Base-by-base conservation (phyloP, 2,113 vertebrate genomes). In the Eupsittula cactorum region DNA sequence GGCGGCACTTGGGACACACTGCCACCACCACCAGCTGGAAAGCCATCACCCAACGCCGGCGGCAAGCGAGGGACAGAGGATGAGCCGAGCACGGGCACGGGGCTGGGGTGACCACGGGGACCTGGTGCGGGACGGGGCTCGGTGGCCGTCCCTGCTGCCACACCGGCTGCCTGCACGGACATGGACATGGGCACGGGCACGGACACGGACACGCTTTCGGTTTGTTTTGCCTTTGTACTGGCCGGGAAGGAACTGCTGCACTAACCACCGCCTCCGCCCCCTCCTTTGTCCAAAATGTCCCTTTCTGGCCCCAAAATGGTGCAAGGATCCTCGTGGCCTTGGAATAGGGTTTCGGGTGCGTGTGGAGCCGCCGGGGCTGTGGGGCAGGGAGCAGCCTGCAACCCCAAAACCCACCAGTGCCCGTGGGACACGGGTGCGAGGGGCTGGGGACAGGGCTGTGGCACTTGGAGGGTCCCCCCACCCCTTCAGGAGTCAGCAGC, bases 211-310 rank as follows among this genome's bases (percentile, higher is more conserved):
- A 87, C 39, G 86, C 94, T 95, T 95, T 93, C 55, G 74, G 96
- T 92, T 97, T 94, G 93, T 92, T 94, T 93, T 91, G 96, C 93
- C 95, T 96, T 96, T 97, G 96, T 97, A 97, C 70, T 39, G 65
- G 91, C 87, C 95, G 78, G 96, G 95, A 97, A 96, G 92, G 96
- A 97, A 97, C 96, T 97, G 96, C 96, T 96, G 93, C 95, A 96
- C 96, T 93, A 95, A 92, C 25, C 15, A 31, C 85, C 20, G 92
- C 65, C 96, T 96, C 86, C 4, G 27, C 57, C 25, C 76, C 68
- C 83, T 96, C 76, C 76, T 96, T 95, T 93, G 91, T 92, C 76
- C 86, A 52, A 81, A 92, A 77, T 2, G 8, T 7, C 68, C 37
- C 12, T 73, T 90, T 86, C 59, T 76, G 39, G 24, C 60, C 80